A percentile compares a stretch with the other conserved stretches of the same genome.
Evolutionary conservation across 2,888 invertebrate species (phyloP).

Genomic region (Hydroisotoma schaefferi): DNA sequence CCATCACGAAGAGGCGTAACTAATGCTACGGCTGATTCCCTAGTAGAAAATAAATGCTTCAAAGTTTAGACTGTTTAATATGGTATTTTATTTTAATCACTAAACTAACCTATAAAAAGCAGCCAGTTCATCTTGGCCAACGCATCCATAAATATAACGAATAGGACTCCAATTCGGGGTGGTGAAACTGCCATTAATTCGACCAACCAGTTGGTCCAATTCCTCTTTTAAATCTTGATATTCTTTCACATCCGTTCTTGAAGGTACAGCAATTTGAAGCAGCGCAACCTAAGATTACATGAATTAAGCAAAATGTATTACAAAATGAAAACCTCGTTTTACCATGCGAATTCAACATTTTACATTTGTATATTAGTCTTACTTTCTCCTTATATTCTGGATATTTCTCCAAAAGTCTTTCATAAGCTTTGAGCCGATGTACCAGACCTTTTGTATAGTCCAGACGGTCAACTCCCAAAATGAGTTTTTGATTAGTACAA

Average conservation of each 20-base stretch:
- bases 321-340: too few relatives aligned
- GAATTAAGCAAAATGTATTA: background rate
- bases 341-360: background rate
- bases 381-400: conserved; percentile 83
- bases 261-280: conserved; percentile 82
- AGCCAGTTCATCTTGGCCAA: conserved; percentile 79
- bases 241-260: conserved; percentile 83
- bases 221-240: conserved; percentile 86
- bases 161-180: conserved; percentile 92
- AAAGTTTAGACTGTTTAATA: background rate
- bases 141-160: conserved; percentile 81
- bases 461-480: conserved; percentile 81
- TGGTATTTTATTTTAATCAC: background rate
- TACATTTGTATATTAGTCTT: background rate
- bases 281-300: conserved; percentile 61
- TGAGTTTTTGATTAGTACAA: conserved; percentile 64
- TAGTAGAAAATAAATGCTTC: conserved; percentile 3
- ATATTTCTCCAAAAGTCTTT: conserved; percentile 72
- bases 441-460: conserved; percentile 89
- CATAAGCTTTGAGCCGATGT: conserved; percentile 76
- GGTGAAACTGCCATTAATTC: conserved; percentile 83
- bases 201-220: conserved; percentile 82
- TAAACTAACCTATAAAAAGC: conserved; percentile 66
- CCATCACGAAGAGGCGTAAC: conserved; percentile 71
- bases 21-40: conserved; percentile 76